A percentile compares a stretch with the other conserved stretches of the same genome.
These are phyloP conservation scores for Plecturocebus donacophilus DNA, from an alignment of 2,113 vertebrate species.

Conservation along the genomic window DNA sequence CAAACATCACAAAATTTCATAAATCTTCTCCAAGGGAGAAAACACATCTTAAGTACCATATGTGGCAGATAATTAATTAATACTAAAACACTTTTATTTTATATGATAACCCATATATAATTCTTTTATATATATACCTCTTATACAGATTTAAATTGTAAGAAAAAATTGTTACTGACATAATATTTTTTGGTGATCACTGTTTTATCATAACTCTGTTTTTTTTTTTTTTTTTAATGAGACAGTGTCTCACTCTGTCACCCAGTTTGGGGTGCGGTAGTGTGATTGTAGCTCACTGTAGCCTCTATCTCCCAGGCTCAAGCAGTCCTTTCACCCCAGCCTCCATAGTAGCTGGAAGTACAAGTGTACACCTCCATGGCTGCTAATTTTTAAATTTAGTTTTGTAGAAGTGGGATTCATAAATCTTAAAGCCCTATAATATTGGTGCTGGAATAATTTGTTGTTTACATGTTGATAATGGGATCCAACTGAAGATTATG, in stretches of 20 bases:
- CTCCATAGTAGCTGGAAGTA: too few species aligned
- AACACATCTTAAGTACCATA: neutral
- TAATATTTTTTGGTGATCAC: neutral
- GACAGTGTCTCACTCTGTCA: too few species aligned
- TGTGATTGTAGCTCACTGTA: too few species aligned
- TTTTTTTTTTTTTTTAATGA: too few species aligned
- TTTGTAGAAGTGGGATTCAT: too few species aligned
- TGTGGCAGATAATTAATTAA: neutral
- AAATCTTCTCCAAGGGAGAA: neutral
- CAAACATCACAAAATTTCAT: neutral
- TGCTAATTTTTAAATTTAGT: too few species aligned
- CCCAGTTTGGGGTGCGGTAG: too few species aligned
- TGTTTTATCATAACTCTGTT: neutral
- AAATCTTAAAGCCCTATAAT: neutral
- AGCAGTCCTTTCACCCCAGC: too few species aligned
- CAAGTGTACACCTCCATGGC: too few species aligned
- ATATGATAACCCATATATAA: neutral
- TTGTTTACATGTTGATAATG: neutral
- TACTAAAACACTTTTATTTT: conserved; percentile 22
- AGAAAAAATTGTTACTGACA: neutral
- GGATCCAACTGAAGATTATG: neutral
- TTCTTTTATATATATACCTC: neutral
- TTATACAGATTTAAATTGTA: neutral
- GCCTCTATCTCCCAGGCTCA: too few species aligned
- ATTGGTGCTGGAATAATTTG: neutral